These are phyloP conservation scores for Todiramphus chloris DNA, from an alignment of 2,113 vertebrate genomes.

Conservation along the genomic window DNA sequence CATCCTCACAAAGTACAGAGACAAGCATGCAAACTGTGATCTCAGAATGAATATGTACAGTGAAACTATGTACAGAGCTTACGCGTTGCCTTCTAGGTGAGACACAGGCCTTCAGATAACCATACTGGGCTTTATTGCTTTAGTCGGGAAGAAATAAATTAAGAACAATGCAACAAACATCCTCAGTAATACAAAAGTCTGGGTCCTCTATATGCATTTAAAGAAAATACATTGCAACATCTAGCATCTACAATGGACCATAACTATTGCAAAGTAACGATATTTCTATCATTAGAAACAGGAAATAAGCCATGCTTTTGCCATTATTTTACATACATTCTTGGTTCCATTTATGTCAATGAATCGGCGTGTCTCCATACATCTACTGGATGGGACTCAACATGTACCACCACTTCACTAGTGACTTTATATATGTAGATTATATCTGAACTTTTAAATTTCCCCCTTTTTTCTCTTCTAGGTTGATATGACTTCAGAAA, in stretches of 20 bases:
- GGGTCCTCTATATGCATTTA: background rate
- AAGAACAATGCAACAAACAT: background rate
- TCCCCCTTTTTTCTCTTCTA: slow-evolving; percentile 76
- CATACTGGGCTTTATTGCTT: background rate
- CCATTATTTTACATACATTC: background rate
- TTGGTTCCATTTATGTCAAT: background rate
- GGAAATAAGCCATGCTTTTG: background rate
- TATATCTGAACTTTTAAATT: slow-evolving; percentile 31
- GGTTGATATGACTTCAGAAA: slow-evolving; percentile 86
- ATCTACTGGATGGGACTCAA: background rate
- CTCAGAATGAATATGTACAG: background rate
- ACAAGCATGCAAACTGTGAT: background rate
- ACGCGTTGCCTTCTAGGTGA: background rate
- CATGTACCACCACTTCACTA: background rate
- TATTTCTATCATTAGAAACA: background rate
- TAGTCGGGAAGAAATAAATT: background rate
- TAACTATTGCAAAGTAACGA: background rate
- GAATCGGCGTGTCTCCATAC: background rate
- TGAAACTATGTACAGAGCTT: background rate
- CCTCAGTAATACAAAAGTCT: background rate
- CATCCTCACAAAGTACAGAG: background rate
- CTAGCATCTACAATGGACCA: background rate
- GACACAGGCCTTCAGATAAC: background rate
- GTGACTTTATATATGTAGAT: background rate
- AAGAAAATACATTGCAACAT: background rate